Evolutionary conservation across 2,888 invertebrate species (phyloP).

Genomic region (Rhimphoctona megacephalus): DNA sequence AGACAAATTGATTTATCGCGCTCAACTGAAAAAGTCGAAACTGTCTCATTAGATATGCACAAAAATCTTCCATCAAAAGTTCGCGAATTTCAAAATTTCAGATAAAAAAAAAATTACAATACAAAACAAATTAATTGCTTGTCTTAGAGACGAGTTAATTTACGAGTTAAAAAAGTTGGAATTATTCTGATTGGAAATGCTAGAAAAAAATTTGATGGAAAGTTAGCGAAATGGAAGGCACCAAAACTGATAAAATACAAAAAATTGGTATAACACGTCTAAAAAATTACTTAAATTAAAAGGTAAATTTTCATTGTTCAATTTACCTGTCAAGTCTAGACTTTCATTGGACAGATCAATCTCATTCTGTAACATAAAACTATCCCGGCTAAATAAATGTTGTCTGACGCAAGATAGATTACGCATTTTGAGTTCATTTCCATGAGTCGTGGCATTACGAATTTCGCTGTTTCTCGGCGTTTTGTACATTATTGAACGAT

Average conservation of each 20-base stretch:
- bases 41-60: no score
- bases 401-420: slow-evolving; percentile 80
- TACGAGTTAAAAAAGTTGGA: no score
- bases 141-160: no score
- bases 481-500: slow-evolving; percentile 83
- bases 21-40: no score
- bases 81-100: no score
- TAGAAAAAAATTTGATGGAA: not conserved
- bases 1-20: no score
- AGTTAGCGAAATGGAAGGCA: not conserved
- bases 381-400: slow-evolving; percentile 82
- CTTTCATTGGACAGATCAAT: slow-evolving; percentile 78
- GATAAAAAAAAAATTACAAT: no score
- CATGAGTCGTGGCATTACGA: slow-evolving; percentile 35
- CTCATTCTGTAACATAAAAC: slow-evolving; percentile 75
- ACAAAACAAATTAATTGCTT: no score
- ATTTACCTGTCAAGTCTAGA: slow-evolving; percentile 80
- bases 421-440: slow-evolving; percentile 69
- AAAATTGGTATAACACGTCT: not conserved
- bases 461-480: slow-evolving; percentile 75
- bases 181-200: no score
- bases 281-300: not conserved
- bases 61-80: no score
- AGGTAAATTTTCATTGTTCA: slow-evolving; percentile 18
- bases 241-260: not conserved